Percentiles rank a stretch among this genome's conserved stretches.
Evolutionary conservation across 2,797 vertebrate species (phyloP).

Genomic region (Threskiornis aethiopicus): DNA sequence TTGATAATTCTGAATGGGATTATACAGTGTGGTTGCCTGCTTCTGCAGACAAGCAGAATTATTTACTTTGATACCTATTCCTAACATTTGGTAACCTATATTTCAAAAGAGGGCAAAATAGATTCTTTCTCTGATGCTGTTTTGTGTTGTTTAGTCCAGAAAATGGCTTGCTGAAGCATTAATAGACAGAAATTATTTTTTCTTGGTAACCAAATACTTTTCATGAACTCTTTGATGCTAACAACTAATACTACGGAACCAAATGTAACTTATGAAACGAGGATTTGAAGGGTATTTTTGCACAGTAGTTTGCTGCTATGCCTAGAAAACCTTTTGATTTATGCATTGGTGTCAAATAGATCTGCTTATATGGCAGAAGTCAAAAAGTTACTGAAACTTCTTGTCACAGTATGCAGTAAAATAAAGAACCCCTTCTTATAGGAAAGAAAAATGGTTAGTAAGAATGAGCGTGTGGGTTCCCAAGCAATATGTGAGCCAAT

Average conservation of each 20-base stretch:
- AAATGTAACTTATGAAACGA: background rate
- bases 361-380: background rate
- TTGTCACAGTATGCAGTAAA: conserved; percentile 2
- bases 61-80: background rate
- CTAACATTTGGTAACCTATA: background rate
- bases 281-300: conserved; percentile 8
- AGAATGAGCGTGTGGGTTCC: background rate
- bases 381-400: conserved; percentile 28
- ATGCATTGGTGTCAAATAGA: background rate
- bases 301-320: background rate
- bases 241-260: background rate
- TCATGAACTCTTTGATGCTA: background rate
- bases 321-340: background rate
- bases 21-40: background rate
- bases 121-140: background rate
- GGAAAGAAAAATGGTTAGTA: background rate
- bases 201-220: background rate
- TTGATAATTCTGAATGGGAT: background rate
- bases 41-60: background rate
- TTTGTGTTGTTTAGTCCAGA: background rate
- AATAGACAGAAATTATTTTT: background rate
- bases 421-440: conserved; percentile 54
- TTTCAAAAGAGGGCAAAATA: background rate
- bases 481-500: background rate
- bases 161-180: background rate